Evolutionary conservation across 1,140 invertebrate genomes (phyloP), one percentile per base, ranked within the genome.

Genomic region (Frieseomelitta varia): DNA sequence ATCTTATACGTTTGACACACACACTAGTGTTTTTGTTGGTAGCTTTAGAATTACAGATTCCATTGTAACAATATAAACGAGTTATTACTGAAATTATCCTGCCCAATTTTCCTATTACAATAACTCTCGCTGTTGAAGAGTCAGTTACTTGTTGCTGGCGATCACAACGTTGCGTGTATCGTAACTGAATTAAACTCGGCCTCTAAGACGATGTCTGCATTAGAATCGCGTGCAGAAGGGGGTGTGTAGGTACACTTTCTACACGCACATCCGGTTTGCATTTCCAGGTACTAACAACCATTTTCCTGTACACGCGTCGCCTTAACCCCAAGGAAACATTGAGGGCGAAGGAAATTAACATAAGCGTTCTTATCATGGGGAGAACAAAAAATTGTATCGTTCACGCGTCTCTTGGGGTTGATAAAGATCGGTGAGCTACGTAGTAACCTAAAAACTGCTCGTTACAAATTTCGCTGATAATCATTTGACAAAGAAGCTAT

Each of bases 231-330:
- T 90, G 88, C 34, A 67, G 67, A 47, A 67, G 58, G 51, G 72
- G 84, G 51, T 63, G 69, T 84, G n/a, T 67, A 58, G 24, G 68
- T 51, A 79, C 63, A 85, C 85, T 72, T 88, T 91, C 81, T 85
- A 76, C 92, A 92, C 92, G 92, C 90, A 92, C 85, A 90, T 92
- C 92, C 92, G 90, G 65, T 85, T 88, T 87, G 73, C 76, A 85
- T 91, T 90, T 87, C 88, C 86, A 67, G 63, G 71, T 30, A 65
- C 85, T 91, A 92, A 92, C 82, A 69, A 85, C 39, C 83, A 83
- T 79, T 87, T 92, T 92, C 92, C 92, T 91, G 89, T 82, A 75
- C 88, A 90, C 87, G 87, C 77, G 86, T 83, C 79, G 51, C 81
- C 80, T 87, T 75, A 80, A 69, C 84, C 76, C 73, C 67, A 77